These are phyloP conservation scores for Ichneumoninae sp. DNA, from an alignment of 2,888 invertebrate genomes.

Conservation along the genomic window DNA sequence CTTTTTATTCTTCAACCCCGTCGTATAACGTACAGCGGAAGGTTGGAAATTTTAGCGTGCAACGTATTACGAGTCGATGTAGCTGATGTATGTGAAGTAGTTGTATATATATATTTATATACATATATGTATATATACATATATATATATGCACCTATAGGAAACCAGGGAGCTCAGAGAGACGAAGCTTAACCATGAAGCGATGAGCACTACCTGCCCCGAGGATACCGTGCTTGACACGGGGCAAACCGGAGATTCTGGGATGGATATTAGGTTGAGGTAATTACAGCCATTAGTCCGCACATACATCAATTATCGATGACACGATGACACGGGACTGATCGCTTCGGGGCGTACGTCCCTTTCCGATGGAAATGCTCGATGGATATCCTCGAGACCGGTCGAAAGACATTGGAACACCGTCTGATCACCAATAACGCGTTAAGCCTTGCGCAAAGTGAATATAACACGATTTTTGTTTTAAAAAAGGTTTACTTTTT, in stretches of 20 bases:
- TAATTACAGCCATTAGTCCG: slow-evolving; percentile 82
- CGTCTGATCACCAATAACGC: not conserved
- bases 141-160: slow-evolving; percentile 1
- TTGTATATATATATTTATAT: not conserved
- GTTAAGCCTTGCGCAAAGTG: not conserved
- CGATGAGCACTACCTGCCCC: slow-evolving; percentile 51
- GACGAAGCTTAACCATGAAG: slow-evolving; percentile 35
- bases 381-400: slow-evolving; percentile 14
- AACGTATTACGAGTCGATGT: not conserved
- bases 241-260: slow-evolving; percentile 75
- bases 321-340: slow-evolving; percentile 81
- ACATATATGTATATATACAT: not conserved
- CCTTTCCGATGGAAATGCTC: slow-evolving; percentile 73
- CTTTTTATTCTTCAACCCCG: slow-evolving; percentile 15
- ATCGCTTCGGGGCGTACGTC: slow-evolving; percentile 75
- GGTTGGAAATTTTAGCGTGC: slow-evolving; percentile 17
- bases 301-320: slow-evolving; percentile 83
- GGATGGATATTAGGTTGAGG: slow-evolving; percentile 80
- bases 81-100: slow-evolving; percentile 6
- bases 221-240: slow-evolving; percentile 53
- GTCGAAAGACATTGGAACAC: not conserved
- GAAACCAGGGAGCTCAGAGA: slow-evolving; percentile 27
- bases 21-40: not conserved
- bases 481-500: no score
- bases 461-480: not conserved